Conservation (phyloP, 2,888 invertebrate genomes). For the Xestobium rufovillosum region DNA sequence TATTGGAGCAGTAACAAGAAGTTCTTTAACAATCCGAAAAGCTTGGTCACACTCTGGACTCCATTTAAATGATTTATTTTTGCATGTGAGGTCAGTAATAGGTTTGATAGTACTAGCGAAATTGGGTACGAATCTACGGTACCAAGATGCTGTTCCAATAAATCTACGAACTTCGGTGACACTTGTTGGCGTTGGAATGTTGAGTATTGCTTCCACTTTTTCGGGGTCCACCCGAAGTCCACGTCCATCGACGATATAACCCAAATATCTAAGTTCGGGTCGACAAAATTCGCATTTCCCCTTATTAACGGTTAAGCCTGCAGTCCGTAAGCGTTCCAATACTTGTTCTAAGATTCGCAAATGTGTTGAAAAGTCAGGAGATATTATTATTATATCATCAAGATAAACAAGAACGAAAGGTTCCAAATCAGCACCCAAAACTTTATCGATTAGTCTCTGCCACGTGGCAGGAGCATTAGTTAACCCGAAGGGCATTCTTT, state of each 20-base stretch:
- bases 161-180: constrained; percentile 13
- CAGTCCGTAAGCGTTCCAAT: no score
- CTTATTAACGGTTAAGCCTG: no score
- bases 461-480: constrained; percentile 8
- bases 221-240: constrained; percentile 12
- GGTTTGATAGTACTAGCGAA: constrained; percentile 13
- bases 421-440: no score
- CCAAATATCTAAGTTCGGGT: no score
- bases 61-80: no score
- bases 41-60: constrained; percentile 6
- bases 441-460: constrained; percentile 8
- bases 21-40: constrained; percentile 6
- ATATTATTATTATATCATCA: no score
- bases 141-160: constrained; percentile 15
- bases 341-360: no score
- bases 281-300: no score
- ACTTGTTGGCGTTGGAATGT: constrained; percentile 12
- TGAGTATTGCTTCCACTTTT: constrained; percentile 16
- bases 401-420: no score
- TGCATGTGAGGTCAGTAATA: constrained; percentile 9
- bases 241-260: no score
- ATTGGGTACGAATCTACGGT: constrained; percentile 13
- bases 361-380: no score
- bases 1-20: constrained; percentile 10
- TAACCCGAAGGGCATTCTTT: background rate